phyloP scores from a whole-genome alignment of 2,888 invertebrate genomes.

The Allolobophora icterica region DNA sequence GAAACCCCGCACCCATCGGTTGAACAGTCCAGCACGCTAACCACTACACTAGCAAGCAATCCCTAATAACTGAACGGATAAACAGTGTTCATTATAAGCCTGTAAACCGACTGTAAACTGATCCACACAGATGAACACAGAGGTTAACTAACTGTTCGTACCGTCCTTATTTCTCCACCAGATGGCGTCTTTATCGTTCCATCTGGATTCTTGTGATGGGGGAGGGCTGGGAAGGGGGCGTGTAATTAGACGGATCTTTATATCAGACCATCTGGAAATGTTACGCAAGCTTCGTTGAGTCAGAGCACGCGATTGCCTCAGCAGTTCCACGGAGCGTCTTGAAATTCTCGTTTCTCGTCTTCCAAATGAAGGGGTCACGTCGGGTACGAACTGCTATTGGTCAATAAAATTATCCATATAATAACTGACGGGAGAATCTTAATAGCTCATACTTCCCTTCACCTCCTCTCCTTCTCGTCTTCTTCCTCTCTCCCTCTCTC shows the following conservation, averaged over 20 bases:
- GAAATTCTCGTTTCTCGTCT: background rate
- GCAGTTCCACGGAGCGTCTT: background rate
- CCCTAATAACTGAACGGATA: no score
- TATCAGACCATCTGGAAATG: background rate
- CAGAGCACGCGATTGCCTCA: background rate
- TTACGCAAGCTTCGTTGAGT: background rate
- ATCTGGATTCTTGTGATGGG: background rate
- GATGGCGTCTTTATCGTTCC: background rate
- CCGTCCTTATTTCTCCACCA: background rate
- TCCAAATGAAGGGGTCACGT: background rate
- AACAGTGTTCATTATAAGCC: background rate
- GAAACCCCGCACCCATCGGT: no score
- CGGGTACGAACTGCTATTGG: no score
- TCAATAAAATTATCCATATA: no score
- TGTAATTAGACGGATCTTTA: background rate
- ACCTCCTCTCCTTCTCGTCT: no score
- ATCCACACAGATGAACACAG: background rate
- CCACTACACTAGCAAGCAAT: no score
- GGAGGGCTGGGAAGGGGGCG: no score
- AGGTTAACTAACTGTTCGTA: background rate
- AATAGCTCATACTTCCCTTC: no score
- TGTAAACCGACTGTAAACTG: background rate
- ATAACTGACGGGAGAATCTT: no score
- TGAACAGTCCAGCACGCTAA: no score
- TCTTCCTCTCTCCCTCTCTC: no score